Evolutionary conservation across 1,140 invertebrate species (phyloP), one percentile per base, ranked within the genome.

Genomic region (Polypedilum vanderplanki): DNA sequence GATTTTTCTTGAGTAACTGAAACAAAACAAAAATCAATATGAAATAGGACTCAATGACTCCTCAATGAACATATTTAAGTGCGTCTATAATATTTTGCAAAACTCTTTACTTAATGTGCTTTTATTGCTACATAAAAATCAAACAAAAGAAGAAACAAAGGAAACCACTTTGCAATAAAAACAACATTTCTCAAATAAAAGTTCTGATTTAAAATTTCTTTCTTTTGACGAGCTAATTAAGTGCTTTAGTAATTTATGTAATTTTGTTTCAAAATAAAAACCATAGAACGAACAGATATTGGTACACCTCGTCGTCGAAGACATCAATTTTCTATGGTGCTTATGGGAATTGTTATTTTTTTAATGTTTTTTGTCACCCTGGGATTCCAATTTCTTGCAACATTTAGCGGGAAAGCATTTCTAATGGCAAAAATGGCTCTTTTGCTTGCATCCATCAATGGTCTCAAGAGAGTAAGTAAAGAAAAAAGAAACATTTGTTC

Each of bases 381-480:
- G 88, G 90, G 90, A 40, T 92, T 92, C 76, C 90, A 92, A 78
- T 90, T 91, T 79, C 83, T 93, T 0, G 90, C 90, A 0, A 89
- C 92, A 0, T 82, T 93, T 0, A 90, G 90, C 10, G 91, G 90
- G 24, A 93, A 93, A 82, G 90, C 91, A 0, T 78, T 93, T 0
- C 78, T 93, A 0, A 79, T 93, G 64, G 89, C 90, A 0, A 93
- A 92, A 83, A 88, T 93, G 86, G 90, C 91, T 0, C 80, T 93
- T 1, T 86, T 92, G n/a, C 79, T 93, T 0, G 89, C 90, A 9
- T 90, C 90, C 0, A 91, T 93, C 75, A 90, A 91, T 79, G 90
- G 91, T 3, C 80, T 92, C 5, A 92, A 91, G 77, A 88, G 88
- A 82, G 87, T 87, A 57, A 80, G 77, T 74, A 40, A n/a, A 17